A percentile compares a stretch with the other conserved stretches of the same genome.
These are phyloP conservation scores for Drosophila mayaguana DNA, from an alignment of 2,888 invertebrate species.

Conservation along the genomic window DNA sequence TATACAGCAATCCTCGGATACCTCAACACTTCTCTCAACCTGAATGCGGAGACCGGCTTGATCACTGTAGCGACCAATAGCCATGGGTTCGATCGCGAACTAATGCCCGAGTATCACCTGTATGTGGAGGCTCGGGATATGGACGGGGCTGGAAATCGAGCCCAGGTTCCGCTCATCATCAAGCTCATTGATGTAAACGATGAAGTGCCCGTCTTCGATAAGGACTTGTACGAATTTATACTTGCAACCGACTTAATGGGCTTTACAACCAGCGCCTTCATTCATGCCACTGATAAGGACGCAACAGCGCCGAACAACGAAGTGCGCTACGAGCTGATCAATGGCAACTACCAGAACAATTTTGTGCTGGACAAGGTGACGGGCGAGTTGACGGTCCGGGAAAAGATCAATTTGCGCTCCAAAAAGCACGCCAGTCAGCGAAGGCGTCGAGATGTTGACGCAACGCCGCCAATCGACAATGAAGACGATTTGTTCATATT, in stretches of 20 bases:
- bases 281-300: constrained; percentile 94
- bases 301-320: constrained; percentile 94
- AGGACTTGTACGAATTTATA: constrained; percentile 92
- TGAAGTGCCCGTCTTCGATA: constrained; percentile 93
- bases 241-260: constrained; percentile 90
- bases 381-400: constrained; percentile 90
- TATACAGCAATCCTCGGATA: constrained; percentile 92
- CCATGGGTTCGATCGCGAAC: constrained; percentile 93
- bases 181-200: constrained; percentile 93
- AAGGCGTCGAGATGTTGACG: constrained; percentile 43
- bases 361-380: constrained; percentile 91
- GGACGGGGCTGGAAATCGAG: constrained; percentile 91
- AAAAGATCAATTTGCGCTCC: constrained; percentile 83
- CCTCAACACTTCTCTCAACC: constrained; percentile 91
- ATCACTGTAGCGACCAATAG: constrained; percentile 92
- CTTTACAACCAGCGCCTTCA: constrained; percentile 91
- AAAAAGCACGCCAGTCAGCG: constrained; percentile 80
- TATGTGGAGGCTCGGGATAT: constrained; percentile 95
- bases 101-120: constrained; percentile 90
- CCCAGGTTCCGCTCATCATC: constrained; percentile 90
- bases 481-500: constrained; percentile 86
- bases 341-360: constrained; percentile 91
- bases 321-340: constrained; percentile 92
- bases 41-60: constrained; percentile 92
- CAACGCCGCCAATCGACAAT: constrained; percentile 20